Base-by-base conservation (phyloP, 2,113 vertebrate species). In the Nerophis lumbriciformis region DNA sequence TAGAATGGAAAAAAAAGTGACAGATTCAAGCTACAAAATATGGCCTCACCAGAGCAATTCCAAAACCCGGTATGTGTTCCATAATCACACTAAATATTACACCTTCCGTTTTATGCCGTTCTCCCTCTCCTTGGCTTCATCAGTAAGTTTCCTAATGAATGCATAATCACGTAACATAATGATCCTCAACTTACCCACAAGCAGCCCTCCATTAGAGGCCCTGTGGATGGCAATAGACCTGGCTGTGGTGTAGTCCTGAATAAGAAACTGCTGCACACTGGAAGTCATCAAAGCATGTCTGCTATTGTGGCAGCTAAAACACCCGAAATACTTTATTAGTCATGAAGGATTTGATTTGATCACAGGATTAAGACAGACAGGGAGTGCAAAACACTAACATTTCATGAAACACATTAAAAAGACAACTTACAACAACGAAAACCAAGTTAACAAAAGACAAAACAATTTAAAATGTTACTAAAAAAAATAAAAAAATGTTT, bases 211-310 rank as follows among this genome's bases (percentile, higher is more conserved):
- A 6, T 92, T 92, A 6, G 90, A 91, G 5, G 77, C 88, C 54
- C 90, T 89, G 13, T 91, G 90, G 73, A 89, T 90, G 45, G 90
- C 72, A 39, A 90, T 84, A 61, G 62, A 80, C 16, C 64, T 73
- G 63, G 85, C 61, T 2, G 72, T 68, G 59, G 88, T 90, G 82
- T 79, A 91, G 1, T 89, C 81, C 66, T 78, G 73, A 77, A 91
- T 85, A 71, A 92, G 78, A 68, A 73, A 90, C 72, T 90, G 88
- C 88, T 1, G 90, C 89, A n/a, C 78, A 72, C 77, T 89, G 88
- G 84, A 91, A 91, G 80, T 92, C 90, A 56, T 90, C 86, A 5
- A 92, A 91, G 64, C 89, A 83, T 16, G 88, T 91, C 81, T 91
- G 90, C 69, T 91, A 28, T 19, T 92, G 63, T 88, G 90, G 10